Base-by-base conservation (phyloP, 1,140 invertebrate species). In the Achatina immaculata region DNA sequence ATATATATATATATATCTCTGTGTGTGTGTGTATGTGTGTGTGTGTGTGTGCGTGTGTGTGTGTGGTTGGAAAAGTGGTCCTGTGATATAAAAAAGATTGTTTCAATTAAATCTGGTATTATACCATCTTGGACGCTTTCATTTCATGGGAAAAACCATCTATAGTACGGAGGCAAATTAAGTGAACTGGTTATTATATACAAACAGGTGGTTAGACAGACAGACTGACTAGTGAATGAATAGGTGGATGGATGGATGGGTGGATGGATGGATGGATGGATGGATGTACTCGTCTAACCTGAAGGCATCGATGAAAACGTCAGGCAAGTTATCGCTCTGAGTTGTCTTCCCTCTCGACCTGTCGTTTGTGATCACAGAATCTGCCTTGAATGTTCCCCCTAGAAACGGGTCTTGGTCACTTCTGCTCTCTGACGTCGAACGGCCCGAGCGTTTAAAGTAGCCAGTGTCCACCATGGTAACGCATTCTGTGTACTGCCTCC, bases 401-500 rank as follows among this genome's bases (percentile, higher is more conserved):
- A n/a, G n/a, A n/a, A n/a, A n/a, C n/a, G n/a, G n/a, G n/a, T n/a
- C 58, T 4, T 6, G 16, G 7, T 62, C 28, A 62, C 31, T 62
- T 9, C 16, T 34, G 28, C 31, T 62, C 58, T 62, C 58, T 6
- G n/a, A 62, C 14, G 71, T 34, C 21, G 42, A 51, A 0, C 16
- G 36, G 24, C 38, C 76, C 0, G 84, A 83, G 28, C 86, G 74
- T 66, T 87, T 86, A 69, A 86, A 86, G 78, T 87, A 87, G 42
- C 84, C 84, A 24, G 83, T 86, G 74, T 86, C 86, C 28, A 85
- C 84, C 73, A 85, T 82, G 51, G 84, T 83, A 36, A 86, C 82
- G 69, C 85, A 85, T 48, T 83, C 80, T 0, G 84, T 84, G 78
- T 87, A 85, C 0, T 68, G 80, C 31, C 85, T 75, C 80, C 83